These are phyloP conservation scores for Plutomurus gul DNA, from an alignment of 1,140 invertebrate genomes.

Conservation along the genomic window DNA sequence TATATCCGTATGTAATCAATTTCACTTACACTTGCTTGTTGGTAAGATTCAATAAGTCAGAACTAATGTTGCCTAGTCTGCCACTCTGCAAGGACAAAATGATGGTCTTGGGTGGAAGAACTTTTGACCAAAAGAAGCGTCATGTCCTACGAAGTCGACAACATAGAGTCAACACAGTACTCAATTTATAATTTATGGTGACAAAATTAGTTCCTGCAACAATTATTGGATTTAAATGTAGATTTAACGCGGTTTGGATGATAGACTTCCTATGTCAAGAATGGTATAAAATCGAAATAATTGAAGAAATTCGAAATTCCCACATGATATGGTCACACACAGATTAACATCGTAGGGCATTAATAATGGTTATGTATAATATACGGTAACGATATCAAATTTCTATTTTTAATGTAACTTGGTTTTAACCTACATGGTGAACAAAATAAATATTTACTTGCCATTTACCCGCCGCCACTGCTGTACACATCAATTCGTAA, in stretches of 20 bases:
- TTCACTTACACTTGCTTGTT: too few relatives aligned
- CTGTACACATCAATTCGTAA: too few relatives aligned
- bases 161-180: not conserved
- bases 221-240: constrained; percentile 53
- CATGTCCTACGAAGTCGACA: constrained; percentile 42
- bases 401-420: too few relatives aligned
- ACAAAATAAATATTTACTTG: too few relatives aligned
- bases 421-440: too few relatives aligned
- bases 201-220: too few relatives aligned
- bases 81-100: constrained; percentile 84
- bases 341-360: constrained; percentile 72
- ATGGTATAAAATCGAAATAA: constrained; percentile 75
- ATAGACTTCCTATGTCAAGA: constrained; percentile 75
- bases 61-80: constrained; percentile 85
- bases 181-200: not conserved
- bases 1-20: too few relatives aligned
- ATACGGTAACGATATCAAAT: too few relatives aligned
- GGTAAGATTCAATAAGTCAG: too few relatives aligned
- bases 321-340: constrained; percentile 87
- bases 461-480: too few relatives aligned
- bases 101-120: constrained; percentile 84
- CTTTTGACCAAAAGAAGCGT: constrained; percentile 45
- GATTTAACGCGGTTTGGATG: constrained; percentile 88
- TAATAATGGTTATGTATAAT: too few relatives aligned
- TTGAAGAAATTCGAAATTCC: constrained; percentile 65